These are phyloP conservation scores for Zaprionus vittiger DNA, from an alignment of 1,140 invertebrate species.

Conservation along the genomic window DNA sequence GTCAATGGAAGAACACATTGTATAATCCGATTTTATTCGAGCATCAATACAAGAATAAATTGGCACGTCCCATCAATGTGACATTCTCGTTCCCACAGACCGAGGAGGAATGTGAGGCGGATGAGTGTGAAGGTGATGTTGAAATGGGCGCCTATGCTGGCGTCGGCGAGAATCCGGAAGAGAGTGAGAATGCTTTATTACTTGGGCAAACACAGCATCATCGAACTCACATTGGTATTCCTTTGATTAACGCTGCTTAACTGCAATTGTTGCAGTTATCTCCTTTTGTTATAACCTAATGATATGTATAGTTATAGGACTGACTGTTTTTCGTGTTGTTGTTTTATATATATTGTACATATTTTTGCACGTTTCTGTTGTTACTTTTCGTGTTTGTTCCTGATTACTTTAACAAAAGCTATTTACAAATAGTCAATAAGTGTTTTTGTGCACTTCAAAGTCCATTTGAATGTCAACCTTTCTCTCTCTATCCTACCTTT, in stretches of 20 bases:
- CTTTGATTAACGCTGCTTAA: constrained; percentile 83
- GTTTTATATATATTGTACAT: constrained; percentile 15
- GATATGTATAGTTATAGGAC: constrained; percentile 65
- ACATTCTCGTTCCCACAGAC: constrained; percentile 93
- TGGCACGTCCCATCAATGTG: constrained; percentile 93
- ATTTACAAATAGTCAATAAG: background rate
- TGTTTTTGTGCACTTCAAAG: constrained; percentile 3
- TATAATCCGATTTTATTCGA: constrained; percentile 96
- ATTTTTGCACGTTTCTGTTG: constrained; percentile 46
- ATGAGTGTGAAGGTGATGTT: constrained; percentile 83
- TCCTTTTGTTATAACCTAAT: constrained; percentile 65
- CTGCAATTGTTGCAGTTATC: constrained; percentile 41
- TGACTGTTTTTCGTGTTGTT: constrained; percentile 9
- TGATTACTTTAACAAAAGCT: background rate
- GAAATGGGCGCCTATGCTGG: constrained; percentile 80
- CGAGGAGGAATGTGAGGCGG: constrained; percentile 87
- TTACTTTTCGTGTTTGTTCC: constrained; percentile 11
- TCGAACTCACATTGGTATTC: constrained; percentile 85
- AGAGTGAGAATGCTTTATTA: constrained; percentile 85
- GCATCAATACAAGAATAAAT: constrained; percentile 94
- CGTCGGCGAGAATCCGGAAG: constrained; percentile 83
- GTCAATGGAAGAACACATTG: constrained; percentile 98
- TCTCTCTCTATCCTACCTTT: constrained; percentile 25
- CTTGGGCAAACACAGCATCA: constrained; percentile 84
- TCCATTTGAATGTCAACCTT: constrained; percentile 17